Evolutionary conservation across 2,797 vertebrate genomes (phyloP), one percentile per base, ranked within the genome.

Genomic region (Gymnothorax javanicus): DNA sequence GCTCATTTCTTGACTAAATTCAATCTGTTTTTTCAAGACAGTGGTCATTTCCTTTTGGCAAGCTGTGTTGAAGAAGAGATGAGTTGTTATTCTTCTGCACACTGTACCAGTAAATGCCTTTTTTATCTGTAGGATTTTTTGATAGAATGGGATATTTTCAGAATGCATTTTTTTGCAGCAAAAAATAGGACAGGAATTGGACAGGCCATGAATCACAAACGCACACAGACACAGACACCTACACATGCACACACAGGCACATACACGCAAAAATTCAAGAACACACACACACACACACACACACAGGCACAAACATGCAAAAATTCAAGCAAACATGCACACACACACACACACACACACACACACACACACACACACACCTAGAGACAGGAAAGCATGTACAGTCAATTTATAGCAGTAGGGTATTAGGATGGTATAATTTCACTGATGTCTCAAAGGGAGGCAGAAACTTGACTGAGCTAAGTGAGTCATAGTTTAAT

Each of bases 401-500:
- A 43, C 33, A 43, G 33, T 43, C 33, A 43, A 43, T 43, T 43
- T 43, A 43, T 8, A 79, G 17, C 17, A 56, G 20, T 56, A 81
- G 50, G 52, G 8, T 54, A n/a, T 56, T 54, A n/a, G 17, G 54
- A 20, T 56, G 52, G 54, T 81, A 52, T 54, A 81, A 81, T 81
- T 81, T 54, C 17, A 81, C 56, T 56, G 52, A 7, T 9, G n/a
- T 56, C 7, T 4, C 8, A n/a, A 79, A 50, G 33, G 23, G 6
- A 81, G 77, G 20, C 50, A 81, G 7, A 9, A n/a, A 81, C 77
- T 56, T 81, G 23, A 56, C 3, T 9, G 27, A 12, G 9, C 9
- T 81, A 56, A 56, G 77, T 81, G 52, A 54, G 17, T 81, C 77
- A 81, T 52, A 9, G 52, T 52, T 81, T 81, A 81, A 54, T 81